phyloP scores from a whole-genome alignment of 2,797 vertebrate genomes.

The Iguana delicatissima region DNA sequence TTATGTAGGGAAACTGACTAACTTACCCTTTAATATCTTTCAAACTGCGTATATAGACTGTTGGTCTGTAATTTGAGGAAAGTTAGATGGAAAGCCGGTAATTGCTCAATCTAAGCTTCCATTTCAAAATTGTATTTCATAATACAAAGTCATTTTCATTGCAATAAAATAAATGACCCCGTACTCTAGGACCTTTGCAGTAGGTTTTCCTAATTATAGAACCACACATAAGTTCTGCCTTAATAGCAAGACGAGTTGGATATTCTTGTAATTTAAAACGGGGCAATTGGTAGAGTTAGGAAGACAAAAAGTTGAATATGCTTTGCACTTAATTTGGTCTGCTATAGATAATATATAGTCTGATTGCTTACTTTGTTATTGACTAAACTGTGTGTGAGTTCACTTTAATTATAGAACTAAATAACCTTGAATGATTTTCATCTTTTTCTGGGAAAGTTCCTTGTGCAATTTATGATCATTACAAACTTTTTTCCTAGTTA shows the following conservation, averaged over 20 bases:
- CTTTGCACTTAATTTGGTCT: not conserved
- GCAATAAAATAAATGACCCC: not conserved
- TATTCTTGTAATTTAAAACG: slow-evolving; percentile 24
- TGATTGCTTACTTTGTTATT: slow-evolving; percentile 1
- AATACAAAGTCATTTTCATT: not conserved
- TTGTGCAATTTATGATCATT: not conserved
- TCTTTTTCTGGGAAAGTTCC: not conserved
- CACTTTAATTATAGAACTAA: slow-evolving; percentile 7
- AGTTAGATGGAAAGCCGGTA: not conserved
- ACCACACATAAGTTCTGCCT: not conserved
- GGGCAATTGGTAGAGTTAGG: not conserved
- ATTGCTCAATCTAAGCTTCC: not conserved
- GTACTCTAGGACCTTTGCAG: not conserved
- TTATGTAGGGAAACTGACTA: not conserved
- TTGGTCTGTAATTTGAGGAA: not conserved
- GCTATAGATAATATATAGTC: not conserved
- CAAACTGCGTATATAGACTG: not conserved
- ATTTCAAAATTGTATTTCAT: slow-evolving; percentile 6
- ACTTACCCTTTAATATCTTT: not conserved
- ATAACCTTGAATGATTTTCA: not conserved
- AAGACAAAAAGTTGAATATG: not conserved
- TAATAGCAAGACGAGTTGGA: not conserved
- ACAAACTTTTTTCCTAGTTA: not conserved
- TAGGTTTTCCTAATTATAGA: not conserved
- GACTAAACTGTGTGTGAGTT: not conserved